phyloP scores from a whole-genome alignment of 2,113 vertebrate species.

The Odocoileus virginianus region DNA sequence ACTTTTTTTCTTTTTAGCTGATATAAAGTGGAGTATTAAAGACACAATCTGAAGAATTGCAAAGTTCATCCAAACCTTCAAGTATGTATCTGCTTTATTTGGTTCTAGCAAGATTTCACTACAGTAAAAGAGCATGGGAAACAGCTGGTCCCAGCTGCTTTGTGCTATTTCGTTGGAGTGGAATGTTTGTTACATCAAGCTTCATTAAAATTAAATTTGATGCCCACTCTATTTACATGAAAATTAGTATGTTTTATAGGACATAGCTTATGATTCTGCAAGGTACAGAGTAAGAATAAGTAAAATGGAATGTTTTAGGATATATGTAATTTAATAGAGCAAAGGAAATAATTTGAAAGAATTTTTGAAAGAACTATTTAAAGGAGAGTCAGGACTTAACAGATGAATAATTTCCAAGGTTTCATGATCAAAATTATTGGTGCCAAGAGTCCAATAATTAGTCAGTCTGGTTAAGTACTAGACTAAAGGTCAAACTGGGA shows the following conservation, averaged over 20 bases:
- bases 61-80: conserved; percentile 52
- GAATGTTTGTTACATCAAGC: conserved; percentile 29
- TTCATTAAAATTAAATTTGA: conserved; percentile 43
- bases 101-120: conserved; percentile 29
- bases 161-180: not conserved
- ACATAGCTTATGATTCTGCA: not conserved
- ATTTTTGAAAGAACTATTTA: not conserved
- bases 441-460: not conserved
- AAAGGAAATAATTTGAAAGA: not conserved
- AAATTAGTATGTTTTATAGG: conserved; percentile 9
- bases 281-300: not conserved
- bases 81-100: conserved; percentile 52
- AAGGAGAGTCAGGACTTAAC: not conserved
- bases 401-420: not conserved
- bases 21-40: conserved; percentile 31
- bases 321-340: not conserved
- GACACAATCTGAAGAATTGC: conserved; percentile 26
- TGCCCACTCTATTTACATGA: conserved; percentile 2
- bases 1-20: conserved; percentile 7
- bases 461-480: not conserved
- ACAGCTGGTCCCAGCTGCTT: conserved; percentile 55
- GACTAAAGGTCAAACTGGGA: not conserved
- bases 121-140: not conserved
- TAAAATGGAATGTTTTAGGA: not conserved
- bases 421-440: not conserved